Conservation (phyloP, 2,888 invertebrate species). For the Drosophila pegasa region DNA sequence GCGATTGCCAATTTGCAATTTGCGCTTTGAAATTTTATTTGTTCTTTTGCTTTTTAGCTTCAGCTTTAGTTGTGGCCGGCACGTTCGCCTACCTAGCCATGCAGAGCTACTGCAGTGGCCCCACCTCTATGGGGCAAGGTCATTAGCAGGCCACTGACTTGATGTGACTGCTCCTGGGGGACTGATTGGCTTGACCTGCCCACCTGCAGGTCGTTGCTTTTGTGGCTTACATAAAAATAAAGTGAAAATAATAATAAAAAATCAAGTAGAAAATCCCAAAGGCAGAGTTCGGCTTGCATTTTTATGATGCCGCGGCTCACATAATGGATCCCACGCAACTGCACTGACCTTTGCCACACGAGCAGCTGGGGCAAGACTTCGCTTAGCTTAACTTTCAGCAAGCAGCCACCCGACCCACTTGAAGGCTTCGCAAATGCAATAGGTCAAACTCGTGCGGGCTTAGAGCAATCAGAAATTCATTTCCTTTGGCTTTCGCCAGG, state of each 20-base stretch:
- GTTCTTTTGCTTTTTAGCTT: constrained; percentile 1
- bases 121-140: constrained; percentile 25
- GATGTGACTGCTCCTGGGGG: constrained; percentile 40
- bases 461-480: constrained; percentile 3
- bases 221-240: constrained; percentile 12
- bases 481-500: neutral
- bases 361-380: neutral
- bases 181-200: constrained; percentile 38
- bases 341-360: constrained; percentile 3
- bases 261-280: constrained; percentile 3
- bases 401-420: neutral
- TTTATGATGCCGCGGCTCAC: constrained; percentile 15
- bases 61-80: neutral
- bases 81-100: neutral
- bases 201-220: constrained; percentile 48
- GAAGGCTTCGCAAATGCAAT: constrained; percentile 11
- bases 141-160: constrained; percentile 56
- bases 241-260: constrained; percentile 1
- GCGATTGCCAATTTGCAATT: constrained; percentile 54
- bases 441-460: constrained; percentile 4
- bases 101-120: neutral
- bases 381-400: neutral
- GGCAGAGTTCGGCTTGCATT: constrained; percentile 6
- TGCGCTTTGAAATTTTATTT: constrained; percentile 22
- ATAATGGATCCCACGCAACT: neutral